These are phyloP conservation scores for Poeciliopsis retropinna DNA, from an alignment of 2,113 vertebrate genomes.

Conservation along the genomic window DNA sequence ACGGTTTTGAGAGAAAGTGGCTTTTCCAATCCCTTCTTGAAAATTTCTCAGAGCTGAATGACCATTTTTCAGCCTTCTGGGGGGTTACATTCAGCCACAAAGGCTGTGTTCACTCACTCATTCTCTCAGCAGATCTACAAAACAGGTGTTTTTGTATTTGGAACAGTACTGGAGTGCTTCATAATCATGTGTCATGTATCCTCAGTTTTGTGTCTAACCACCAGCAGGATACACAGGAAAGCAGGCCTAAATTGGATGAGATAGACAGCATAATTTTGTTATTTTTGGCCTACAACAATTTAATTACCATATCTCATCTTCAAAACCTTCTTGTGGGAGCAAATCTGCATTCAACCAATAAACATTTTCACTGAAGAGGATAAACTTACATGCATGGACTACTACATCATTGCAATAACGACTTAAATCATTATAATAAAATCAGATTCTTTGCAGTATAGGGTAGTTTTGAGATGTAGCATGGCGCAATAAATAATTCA, in stretches of 20 bases:
- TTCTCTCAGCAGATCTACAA: neutral
- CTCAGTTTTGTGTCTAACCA: neutral
- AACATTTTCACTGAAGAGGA: too few relatives aligned
- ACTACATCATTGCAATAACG: neutral
- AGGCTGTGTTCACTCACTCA: neutral
- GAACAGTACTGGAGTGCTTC: neutral
- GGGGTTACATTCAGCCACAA: conserved; percentile 44
- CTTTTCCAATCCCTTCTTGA: conserved; percentile 41
- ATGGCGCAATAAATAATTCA: too few relatives aligned
- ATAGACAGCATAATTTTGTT: neutral
- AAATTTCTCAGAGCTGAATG: conserved; percentile 63
- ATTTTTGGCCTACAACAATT: neutral
- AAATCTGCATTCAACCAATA: neutral
- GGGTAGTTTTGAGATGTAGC: too few relatives aligned
- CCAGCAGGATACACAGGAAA: neutral
- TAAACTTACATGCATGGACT: neutral
- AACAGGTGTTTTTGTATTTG: neutral
- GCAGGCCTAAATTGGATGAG: too few relatives aligned
- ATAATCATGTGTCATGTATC: neutral
- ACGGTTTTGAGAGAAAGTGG: conserved; percentile 41
- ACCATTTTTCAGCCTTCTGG: conserved; percentile 53
- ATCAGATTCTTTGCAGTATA: too few relatives aligned
- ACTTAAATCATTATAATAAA: too few relatives aligned
- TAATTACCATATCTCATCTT: neutral
- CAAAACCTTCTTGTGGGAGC: neutral